phyloP scores from a whole-genome alignment of 2,888 invertebrate species.

The Drosophila differens region DNA sequence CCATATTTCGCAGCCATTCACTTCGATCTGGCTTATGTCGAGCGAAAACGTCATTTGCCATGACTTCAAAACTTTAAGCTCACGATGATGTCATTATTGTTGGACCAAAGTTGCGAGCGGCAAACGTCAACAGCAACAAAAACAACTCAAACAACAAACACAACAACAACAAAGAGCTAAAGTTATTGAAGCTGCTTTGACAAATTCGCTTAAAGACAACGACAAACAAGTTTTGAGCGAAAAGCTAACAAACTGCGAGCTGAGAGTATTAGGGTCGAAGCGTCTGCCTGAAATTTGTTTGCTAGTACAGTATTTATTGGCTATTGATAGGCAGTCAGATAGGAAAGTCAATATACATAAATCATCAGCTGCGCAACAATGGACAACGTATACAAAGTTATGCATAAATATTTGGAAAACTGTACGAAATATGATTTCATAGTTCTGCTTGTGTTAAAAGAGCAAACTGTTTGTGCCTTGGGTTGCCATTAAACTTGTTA shows the following conservation, averaged over 20 bases:
- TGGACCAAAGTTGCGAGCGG: conserved; percentile 54
- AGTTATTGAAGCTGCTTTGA: conserved; percentile 76
- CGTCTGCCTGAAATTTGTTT: conserved; percentile 12
- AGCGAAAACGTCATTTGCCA: conserved; percentile 72
- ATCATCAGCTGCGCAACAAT: conserved; percentile 32
- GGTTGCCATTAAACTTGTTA: conserved; percentile 3
- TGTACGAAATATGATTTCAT: conserved; percentile 12
- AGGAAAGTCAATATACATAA: conserved; percentile 39
- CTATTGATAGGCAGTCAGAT: conserved; percentile 25
- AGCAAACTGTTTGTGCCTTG: background rate
- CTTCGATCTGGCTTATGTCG: conserved; percentile 28
- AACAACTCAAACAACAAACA: conserved; percentile 8
- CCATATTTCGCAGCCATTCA: conserved; percentile 16
- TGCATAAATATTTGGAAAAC: conserved; percentile 48
- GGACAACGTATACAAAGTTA: conserved; percentile 36
- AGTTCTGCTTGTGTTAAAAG: background rate
- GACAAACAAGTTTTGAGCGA: conserved; percentile 69
- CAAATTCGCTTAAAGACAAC: conserved; percentile 69
- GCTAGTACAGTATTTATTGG: conserved; percentile 21
- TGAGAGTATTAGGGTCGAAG: conserved; percentile 1
- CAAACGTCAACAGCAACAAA: conserved; percentile 57
- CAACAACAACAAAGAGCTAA: conserved; percentile 25
- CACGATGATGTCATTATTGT: conserved; percentile 75
- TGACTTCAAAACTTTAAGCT: conserved; percentile 72
- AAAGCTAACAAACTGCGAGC: conserved; percentile 14